Conservation (phyloP, 2,797 vertebrate species). For the Chaunax sp. region DNA sequence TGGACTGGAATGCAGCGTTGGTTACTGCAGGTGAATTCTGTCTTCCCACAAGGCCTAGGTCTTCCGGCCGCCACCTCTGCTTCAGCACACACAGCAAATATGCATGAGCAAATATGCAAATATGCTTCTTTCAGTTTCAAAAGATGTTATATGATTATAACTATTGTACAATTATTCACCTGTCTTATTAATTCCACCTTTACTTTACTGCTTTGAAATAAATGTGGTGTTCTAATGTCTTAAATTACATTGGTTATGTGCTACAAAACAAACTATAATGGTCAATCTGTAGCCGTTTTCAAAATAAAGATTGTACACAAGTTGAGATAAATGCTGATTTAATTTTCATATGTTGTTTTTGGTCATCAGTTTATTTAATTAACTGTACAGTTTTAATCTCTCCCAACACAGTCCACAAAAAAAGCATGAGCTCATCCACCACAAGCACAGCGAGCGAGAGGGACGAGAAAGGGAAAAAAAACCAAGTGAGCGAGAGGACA, state of each 20-base stretch:
- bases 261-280: too few relatives aligned
- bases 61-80: slow-evolving; percentile 86
- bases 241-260: neutral
- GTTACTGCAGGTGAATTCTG: slow-evolving; percentile 93
- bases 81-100: slow-evolving; percentile 46
- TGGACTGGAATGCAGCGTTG: slow-evolving; percentile 90
- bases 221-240: neutral
- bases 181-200: neutral
- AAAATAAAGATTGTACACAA: neutral
- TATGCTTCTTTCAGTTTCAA: slow-evolving; percentile 3
- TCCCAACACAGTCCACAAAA: neutral
- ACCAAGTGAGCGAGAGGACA: slow-evolving; percentile 29
- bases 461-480: slow-evolving; percentile 28
- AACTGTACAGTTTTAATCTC: neutral
- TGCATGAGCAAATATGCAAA: too few relatives aligned
- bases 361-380: neutral
- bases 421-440: neutral
- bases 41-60: slow-evolving; percentile 92
- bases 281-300: too few relatives aligned
- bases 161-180: neutral
- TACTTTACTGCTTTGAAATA: too few relatives aligned
- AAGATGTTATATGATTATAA: too few relatives aligned
- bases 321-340: too few relatives aligned
- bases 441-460: slow-evolving; percentile 15
- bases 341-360: neutral